These are phyloP conservation scores for Vipera latastei DNA, from an alignment of 2,797 vertebrate genomes.

Conservation along the genomic window DNA sequence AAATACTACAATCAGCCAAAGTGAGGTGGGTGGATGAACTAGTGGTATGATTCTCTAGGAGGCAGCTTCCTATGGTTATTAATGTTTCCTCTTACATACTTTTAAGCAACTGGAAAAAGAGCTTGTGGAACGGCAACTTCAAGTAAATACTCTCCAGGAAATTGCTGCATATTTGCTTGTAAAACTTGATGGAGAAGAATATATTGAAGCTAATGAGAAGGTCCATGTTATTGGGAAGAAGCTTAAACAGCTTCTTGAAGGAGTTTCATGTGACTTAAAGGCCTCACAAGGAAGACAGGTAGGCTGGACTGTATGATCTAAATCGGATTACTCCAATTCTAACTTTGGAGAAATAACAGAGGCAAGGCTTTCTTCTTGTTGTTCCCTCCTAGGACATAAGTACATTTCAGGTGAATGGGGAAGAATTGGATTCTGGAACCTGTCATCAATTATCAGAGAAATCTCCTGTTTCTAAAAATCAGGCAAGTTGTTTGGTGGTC, in stretches of 20 bases:
- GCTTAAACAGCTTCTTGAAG: constrained; percentile 78
- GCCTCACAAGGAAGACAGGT: constrained; percentile 75
- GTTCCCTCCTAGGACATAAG: constrained; percentile 67
- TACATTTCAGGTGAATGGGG: constrained; percentile 48
- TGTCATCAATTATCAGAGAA: constrained; percentile 17
- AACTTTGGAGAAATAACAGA: not conserved
- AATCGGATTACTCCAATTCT: not conserved
- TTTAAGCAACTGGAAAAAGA: constrained; percentile 83
- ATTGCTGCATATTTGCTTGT: constrained; percentile 79
- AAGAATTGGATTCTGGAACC: constrained; percentile 44
- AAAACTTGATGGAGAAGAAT: constrained; percentile 75
- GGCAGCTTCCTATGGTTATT: not conserved
- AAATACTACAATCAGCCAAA: not conserved
- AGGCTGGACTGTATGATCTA: constrained; percentile 38
- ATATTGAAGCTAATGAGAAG: constrained; percentile 85
- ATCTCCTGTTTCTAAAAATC: constrained; percentile 27
- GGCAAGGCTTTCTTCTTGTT: not conserved
- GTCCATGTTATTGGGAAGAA: constrained; percentile 84
- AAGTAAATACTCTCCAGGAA: constrained; percentile 79
- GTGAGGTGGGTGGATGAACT: not conserved
- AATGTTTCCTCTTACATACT: constrained; percentile 18
- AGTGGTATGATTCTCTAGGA: not conserved
- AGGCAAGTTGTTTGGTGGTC: constrained; percentile 52
- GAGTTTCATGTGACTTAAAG: constrained; percentile 72
- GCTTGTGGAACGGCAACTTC: constrained; percentile 70